Percentiles rank a stretch among this genome's conserved stretches.
phyloP scores from a whole-genome alignment of 2,113 vertebrate genomes.

The Sturnira hondurensis region DNA sequence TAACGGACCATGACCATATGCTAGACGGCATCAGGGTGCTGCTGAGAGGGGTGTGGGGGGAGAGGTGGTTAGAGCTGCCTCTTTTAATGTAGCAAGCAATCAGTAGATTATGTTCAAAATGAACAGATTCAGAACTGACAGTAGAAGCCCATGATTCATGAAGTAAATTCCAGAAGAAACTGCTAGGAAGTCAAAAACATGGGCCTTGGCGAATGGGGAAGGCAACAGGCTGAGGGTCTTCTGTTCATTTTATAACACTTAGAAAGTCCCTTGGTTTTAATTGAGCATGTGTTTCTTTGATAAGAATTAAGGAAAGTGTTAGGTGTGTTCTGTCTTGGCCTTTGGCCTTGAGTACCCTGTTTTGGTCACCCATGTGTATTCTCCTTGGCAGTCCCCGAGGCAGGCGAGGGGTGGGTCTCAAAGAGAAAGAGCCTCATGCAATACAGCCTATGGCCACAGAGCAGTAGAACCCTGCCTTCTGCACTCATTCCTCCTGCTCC shows the following conservation, averaged over 20 bases:
- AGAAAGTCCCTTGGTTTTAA: not conserved
- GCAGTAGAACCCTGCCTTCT: not conserved
- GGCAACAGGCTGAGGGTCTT: not conserved
- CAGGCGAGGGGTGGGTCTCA: not conserved
- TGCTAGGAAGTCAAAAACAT: not conserved
- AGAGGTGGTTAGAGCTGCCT: not conserved
- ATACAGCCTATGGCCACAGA: not conserved
- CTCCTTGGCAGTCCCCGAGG: not conserved
- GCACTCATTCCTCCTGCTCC: not conserved
- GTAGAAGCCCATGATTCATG: not conserved
- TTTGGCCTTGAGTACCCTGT: not conserved
- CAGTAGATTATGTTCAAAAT: not conserved
- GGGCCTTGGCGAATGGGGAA: not conserved
- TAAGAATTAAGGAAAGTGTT: not conserved
- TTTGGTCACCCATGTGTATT: fast-evolving
- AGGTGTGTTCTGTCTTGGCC: not conserved
- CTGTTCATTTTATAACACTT: not conserved
- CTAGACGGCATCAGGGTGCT: not conserved
- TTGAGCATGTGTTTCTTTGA: not conserved
- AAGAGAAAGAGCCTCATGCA: no score
- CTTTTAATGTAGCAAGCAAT: not conserved
- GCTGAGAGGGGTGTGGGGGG: no score
- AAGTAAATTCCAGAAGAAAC: not conserved
- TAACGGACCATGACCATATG: not conserved
- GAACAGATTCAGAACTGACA: not conserved